Conservation (phyloP, 1,140 invertebrate genomes). For the Holotrichia oblita region DNA sequence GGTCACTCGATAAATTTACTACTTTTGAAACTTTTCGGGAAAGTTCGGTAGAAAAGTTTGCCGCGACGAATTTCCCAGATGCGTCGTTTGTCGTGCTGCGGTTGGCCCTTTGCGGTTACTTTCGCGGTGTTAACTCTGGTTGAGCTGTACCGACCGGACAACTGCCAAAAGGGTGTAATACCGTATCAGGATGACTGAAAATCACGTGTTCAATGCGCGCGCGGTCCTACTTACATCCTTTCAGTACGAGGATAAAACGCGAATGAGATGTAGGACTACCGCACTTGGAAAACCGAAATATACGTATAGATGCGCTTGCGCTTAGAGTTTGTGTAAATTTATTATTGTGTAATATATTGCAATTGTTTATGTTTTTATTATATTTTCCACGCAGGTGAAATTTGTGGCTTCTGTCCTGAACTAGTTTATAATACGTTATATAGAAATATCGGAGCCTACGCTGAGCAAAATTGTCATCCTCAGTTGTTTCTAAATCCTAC, state of each 20-base stretch:
- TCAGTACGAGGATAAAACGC: slow-evolving; percentile 24
- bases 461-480: too few species aligned
- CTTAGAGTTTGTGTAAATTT: slow-evolving; percentile 8
- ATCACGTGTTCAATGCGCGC: slow-evolving; percentile 29
- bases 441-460: too few species aligned
- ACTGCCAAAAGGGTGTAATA: not conserved
- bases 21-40: too few species aligned
- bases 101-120: not conserved
- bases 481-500: too few species aligned
- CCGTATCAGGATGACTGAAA: not conserved
- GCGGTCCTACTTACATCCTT: slow-evolving; percentile 21
- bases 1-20: not conserved
- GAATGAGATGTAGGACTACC: slow-evolving; percentile 30
- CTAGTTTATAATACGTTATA: too few species aligned
- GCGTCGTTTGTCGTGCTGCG: not conserved
- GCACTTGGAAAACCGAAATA: slow-evolving; percentile 31
- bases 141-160: not conserved
- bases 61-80: not conserved
- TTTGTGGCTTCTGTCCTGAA: too few species aligned
- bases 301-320: slow-evolving; percentile 2
- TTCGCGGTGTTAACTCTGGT: not conserved
- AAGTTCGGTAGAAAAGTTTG: not conserved
- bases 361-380: too few species aligned
- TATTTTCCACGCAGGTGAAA: too few species aligned
- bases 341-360: slow-evolving; percentile 24